These are phyloP conservation scores for Scaptomyza tumidula DNA, from an alignment of 2,888 invertebrate genomes.

Conservation along the genomic window DNA sequence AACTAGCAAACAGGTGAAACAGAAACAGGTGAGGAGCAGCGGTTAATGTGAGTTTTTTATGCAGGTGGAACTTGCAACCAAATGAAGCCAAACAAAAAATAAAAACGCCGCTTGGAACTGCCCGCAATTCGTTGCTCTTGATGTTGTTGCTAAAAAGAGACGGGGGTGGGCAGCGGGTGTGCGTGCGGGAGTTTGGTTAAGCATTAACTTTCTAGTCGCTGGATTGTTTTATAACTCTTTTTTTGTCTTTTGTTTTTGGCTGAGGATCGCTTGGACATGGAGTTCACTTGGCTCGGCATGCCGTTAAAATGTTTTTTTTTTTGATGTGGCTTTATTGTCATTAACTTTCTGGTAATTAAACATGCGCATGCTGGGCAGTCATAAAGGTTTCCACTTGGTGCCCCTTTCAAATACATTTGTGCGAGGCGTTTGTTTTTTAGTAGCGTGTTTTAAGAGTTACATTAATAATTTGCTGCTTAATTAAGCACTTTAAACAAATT, in stretches of 20 bases:
- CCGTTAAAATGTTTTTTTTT: constrained; percentile 61
- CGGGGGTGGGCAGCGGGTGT: neutral
- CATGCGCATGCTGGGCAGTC: constrained; percentile 69
- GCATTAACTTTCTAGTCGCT: constrained; percentile 51
- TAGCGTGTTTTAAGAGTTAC: constrained; percentile 50
- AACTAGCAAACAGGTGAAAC: constrained; percentile 42
- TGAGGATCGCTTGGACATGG: constrained; percentile 11
- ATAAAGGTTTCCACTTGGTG: constrained; percentile 29
- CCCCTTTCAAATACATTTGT: constrained; percentile 34
- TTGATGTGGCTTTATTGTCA: constrained; percentile 68
- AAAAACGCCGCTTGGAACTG: constrained; percentile 54
- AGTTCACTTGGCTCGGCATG: constrained; percentile 39
- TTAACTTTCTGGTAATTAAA: constrained; percentile 63
- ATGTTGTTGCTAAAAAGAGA: constrained; percentile 9
- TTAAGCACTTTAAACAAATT: constrained; percentile 49
- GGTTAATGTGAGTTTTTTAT: constrained; percentile 29
- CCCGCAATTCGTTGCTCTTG: constrained; percentile 41
- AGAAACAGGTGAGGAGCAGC: constrained; percentile 28
- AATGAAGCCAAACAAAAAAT: constrained; percentile 32
- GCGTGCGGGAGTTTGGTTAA: constrained; percentile 21
- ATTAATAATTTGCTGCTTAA: constrained; percentile 45
- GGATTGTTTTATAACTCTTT: constrained; percentile 8
- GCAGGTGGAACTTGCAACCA: constrained; percentile 29
- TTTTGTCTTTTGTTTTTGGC: constrained; percentile 2
- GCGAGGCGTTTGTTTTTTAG: constrained; percentile 50